Base-by-base conservation (phyloP, 2,113 vertebrate genomes). In the Dolichallabes microphthalmus region DNA sequence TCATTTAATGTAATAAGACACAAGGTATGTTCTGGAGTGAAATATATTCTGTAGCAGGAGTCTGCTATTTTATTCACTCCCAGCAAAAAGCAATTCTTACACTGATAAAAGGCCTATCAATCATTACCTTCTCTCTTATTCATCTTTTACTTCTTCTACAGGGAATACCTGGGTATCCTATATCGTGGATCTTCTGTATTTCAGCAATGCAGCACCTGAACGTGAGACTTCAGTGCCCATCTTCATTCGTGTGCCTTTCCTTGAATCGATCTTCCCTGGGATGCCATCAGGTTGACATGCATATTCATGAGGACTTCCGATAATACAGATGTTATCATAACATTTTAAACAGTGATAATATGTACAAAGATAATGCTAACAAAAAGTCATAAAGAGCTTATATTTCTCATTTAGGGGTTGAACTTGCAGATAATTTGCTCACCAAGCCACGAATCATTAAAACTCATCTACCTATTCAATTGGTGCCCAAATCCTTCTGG, bases 161-260 rank as follows among this genome's bases (percentile, higher is more conserved):
- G 95, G 81, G 93, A 93, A 89, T 93, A 95, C 86, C 91, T 96
- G 87, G 95, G 95, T 91, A 91, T 95, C 87, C 90, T 93, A 88
- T 94, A 96, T 94, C 32, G 58, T 86, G 30, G 94, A 94, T 85
- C 78, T 92, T 76, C 90, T 95, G 77, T 87, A 89, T 60, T 91
- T 92, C 58, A 89, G 92, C 0, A 89, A 81, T 0, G 89, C 88
- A 0, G 91, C 89, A 0, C 14, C 73, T 12, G 82, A 93, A 50
- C 91, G 91, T 73, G 91, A 91, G 87, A 71, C 13, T 0, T 81
- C 87, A n/a, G 77, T 86, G 8, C 90, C 92, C 39, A 92, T 95
- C 83, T 86, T 88, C 15, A n/a, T 71, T 0, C 88, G 92, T 35
- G 93, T 95, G 55, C 94, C 94, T 0, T 95, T 95, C 87, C 89